Evolutionary conservation across 1,140 invertebrate species (phyloP), one percentile per base, ranked within the genome.

Genomic region (Heliothis virescens): DNA sequence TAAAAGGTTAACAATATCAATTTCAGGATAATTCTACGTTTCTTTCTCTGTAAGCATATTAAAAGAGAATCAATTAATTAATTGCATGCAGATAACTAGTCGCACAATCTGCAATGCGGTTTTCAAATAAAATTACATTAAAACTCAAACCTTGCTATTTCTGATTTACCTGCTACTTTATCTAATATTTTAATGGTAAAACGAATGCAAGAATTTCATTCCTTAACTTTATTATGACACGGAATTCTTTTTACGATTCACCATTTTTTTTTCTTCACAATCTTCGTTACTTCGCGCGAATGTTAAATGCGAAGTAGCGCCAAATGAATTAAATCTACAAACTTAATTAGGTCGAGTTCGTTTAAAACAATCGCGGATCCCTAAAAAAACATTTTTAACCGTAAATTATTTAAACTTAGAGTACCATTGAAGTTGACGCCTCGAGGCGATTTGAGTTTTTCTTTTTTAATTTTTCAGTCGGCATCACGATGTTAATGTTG

Each of bases 351-450:
- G 18, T 21, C 21, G 73, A 29, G 72, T 50, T 59, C 53, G 41
- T 29, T 75, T 63, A n/a, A 78, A 69, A 57, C 50, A 78, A 69
- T 47, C 50, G 57, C 29, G 62, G 18, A 48, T 41, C 18, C 48
- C n/a, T 13, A 18, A 77, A 63, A 77, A 78, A 69, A 52, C 26
- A 62, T 76, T 76, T 78, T 63, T 13, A 41, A n/a, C 16, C 34
- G 41, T 47, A 11, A 57, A 69, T 69, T 78, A 78, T 78, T 47
- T 34, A 34, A 52, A 11, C 29, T 13, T 3, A 1, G 73, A 60
- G 18, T 34, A 71, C 21, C 48, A 62, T 29, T 75, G 47, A n/a
- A 63, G 57, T 50, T 62, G 47, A 75, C 41, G 69, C 69, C 69
- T 72, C 12, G 12, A n/a, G 29, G 69, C 52, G 53, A 41, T 41